These are phyloP conservation scores for Lepus oiostolus DNA, from an alignment of 2,797 vertebrate species.

Conservation along the genomic window DNA sequence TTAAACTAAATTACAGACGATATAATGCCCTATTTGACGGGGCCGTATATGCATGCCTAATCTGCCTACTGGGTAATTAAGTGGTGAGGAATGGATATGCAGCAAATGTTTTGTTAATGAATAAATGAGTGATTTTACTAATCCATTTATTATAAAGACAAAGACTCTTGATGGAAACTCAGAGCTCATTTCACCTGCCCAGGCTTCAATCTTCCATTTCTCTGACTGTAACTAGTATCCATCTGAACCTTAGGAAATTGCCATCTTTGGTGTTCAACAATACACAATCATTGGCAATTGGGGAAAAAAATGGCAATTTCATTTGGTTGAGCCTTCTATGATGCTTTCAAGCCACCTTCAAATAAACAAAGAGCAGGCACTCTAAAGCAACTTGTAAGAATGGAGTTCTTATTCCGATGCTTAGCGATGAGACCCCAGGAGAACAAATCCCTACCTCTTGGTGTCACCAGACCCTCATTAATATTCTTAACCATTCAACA, in stretches of 20 bases:
- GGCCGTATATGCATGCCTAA: background rate
- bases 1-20: conserved; percentile 64
- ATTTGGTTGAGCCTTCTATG: background rate
- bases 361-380: background rate
- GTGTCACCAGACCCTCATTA: background rate
- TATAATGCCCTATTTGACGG: conserved; percentile 36
- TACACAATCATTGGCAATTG: background rate
- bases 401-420: background rate
- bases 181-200: conserved; percentile 22
- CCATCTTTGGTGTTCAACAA: conserved; percentile 1
- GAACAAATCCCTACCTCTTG: background rate
- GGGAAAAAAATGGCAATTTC: background rate
- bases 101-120: conserved; percentile 26
- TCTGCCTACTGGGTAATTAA: conserved; percentile 62
- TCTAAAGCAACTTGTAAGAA: conserved; percentile 15
- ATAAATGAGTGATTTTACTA: conserved; percentile 45
- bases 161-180: background rate
- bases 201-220: background rate
- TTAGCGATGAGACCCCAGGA: background rate
- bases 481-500: conserved; percentile 51
- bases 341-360: conserved; percentile 42
- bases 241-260: background rate
- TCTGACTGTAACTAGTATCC: background rate
- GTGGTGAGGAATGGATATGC: background rate
- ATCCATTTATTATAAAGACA: conserved; percentile 10